Percentiles rank a stretch among this genome's conserved stretches.
These are phyloP conservation scores for Pristionchus pacificus DNA, from an alignment of 1,140 invertebrate species.

Conservation along the genomic window DNA sequence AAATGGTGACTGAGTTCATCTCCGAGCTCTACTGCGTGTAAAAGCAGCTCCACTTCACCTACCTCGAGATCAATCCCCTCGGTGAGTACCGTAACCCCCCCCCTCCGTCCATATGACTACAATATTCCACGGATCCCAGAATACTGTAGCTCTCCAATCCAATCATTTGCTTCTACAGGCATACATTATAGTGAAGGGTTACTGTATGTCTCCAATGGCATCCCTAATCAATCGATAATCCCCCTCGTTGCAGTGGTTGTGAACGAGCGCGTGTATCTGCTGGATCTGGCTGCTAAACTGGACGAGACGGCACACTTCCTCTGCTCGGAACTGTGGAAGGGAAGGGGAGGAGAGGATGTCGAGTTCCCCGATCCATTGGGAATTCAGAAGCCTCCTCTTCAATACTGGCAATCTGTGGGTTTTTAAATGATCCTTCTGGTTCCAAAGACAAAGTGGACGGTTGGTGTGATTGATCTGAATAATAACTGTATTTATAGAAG, in stretches of 20 bases:
- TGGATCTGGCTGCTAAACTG: slow-evolving; percentile 94
- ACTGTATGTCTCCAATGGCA: no score
- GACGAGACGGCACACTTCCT: slow-evolving; percentile 97
- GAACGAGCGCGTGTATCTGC: slow-evolving; percentile 74
- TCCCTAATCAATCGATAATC: no score
- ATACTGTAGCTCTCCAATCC: no score
- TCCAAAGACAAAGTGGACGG: no score
- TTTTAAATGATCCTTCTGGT: no score
- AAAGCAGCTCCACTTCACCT: slow-evolving; percentile 91
- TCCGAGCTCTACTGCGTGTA: slow-evolving; percentile 80
- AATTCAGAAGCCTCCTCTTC: slow-evolving; percentile 83
- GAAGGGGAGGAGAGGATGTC: slow-evolving; percentile 69
- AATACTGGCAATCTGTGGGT: slow-evolving; percentile 71
- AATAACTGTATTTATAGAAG: no score
- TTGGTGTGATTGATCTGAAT: no score
- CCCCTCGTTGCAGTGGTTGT: slow-evolving; percentile 82
- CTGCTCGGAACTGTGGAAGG: slow-evolving; percentile 81
- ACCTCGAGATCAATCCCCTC: slow-evolving; percentile 96
- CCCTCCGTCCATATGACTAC: no score
- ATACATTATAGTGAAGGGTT: no score
- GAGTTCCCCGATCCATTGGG: slow-evolving; percentile 97
- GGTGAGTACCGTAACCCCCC: no score
- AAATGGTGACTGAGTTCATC: slow-evolving; percentile 69
- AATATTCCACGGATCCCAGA: no score
- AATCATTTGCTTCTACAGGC: no score